Conservation (phyloP, 2,113 vertebrate genomes). For the Ptyas mucosa region DNA sequence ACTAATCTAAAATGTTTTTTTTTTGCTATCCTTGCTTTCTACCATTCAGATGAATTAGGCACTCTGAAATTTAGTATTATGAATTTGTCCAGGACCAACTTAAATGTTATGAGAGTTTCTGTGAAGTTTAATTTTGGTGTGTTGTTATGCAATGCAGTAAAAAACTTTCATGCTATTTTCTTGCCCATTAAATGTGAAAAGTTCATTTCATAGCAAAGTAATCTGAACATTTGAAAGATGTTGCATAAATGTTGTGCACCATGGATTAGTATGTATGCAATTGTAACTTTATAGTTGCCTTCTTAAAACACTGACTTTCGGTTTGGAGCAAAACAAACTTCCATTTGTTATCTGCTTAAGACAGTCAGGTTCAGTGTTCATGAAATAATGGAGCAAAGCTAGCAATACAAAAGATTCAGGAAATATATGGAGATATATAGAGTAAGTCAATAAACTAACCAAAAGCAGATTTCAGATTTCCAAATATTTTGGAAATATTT, state of each 20-base stretch:
- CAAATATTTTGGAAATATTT: not conserved
- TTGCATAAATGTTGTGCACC: not conserved
- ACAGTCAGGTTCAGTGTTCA: not conserved
- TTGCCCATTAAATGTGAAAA: not conserved
- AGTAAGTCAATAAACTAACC: not conserved
- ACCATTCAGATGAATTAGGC: not conserved
- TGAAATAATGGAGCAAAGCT: not conserved
- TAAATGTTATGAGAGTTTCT: not conserved
- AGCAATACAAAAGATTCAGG: not conserved
- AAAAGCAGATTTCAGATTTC: not conserved
- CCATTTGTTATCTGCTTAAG: not conserved
- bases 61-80: not conserved
- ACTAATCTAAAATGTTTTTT: not conserved
- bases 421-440: not conserved
- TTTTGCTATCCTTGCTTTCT: not conserved
- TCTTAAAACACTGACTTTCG: not conserved
- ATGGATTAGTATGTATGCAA: not conserved
- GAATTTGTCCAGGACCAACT: not conserved
- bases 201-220: not conserved
- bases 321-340: not conserved
- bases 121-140: not conserved
- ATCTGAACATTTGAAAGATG: not conserved
- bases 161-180: not conserved
- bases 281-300: not conserved
- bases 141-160: not conserved